Evolutionary conservation across 2,797 vertebrate genomes (phyloP).

Genomic region (Artibeus lituratus): DNA sequence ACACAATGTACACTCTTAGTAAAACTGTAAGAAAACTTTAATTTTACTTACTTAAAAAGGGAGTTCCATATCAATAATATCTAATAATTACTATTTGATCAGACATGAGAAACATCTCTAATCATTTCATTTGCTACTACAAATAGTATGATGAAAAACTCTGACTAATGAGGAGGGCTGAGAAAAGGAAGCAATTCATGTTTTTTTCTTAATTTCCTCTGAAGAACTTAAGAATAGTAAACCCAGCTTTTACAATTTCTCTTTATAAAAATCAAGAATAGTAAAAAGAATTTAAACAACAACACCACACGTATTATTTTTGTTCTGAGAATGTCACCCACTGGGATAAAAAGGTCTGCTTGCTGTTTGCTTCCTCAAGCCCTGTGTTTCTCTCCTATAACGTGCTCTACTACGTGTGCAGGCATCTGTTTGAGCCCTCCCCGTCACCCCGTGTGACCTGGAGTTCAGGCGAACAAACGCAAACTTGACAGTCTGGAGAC

Average conservation of each 20-base stretch:
- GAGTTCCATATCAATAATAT: neutral
- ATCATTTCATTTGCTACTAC: neutral
- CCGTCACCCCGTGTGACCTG: neutral
- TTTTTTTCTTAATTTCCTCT: constrained; percentile 1
- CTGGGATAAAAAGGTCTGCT: neutral
- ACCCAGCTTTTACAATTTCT: neutral
- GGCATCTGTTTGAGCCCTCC: neutral
- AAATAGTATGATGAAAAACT: neutral
- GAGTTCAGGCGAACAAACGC: neutral
- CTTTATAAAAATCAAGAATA: constrained; percentile 1
- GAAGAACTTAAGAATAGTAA: neutral
- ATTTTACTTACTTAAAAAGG: neutral
- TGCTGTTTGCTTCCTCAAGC: neutral
- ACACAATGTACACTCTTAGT: neutral
- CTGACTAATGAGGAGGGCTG: neutral
- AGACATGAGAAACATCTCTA: neutral
- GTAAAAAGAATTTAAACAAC: neutral
- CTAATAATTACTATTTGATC: neutral
- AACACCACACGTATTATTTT: neutral
- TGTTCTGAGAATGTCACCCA: neutral
- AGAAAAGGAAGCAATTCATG: neutral
- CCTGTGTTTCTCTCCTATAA: neutral
- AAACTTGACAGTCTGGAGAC: neutral
- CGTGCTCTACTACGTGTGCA: neutral
- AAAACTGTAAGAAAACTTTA: neutral